Percentiles rank a stretch among this genome's conserved stretches.
These are phyloP conservation scores for Andrena flavipes DNA, from an alignment of 2,888 invertebrate species.

Conservation along the genomic window DNA sequence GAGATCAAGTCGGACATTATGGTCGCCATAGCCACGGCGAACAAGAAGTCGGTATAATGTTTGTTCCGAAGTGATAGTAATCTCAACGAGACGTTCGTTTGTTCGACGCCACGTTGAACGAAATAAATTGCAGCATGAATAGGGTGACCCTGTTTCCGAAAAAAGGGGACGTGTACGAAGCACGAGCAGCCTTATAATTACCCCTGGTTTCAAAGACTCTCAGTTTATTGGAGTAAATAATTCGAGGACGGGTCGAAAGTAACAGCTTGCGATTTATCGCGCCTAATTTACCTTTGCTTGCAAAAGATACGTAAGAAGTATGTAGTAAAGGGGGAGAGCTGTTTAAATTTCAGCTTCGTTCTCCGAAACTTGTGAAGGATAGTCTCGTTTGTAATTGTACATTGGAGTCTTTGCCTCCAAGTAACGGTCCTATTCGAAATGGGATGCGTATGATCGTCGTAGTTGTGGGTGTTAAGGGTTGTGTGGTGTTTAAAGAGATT, in stretches of 20 bases:
- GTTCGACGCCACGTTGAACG: slow-evolving; percentile 33
- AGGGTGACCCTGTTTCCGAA: slow-evolving; percentile 21
- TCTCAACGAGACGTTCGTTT: slow-evolving; percentile 41
- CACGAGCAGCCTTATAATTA: slow-evolving; percentile 10
- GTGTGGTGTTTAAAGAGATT: slow-evolving; percentile 17
- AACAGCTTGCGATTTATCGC: not conserved
- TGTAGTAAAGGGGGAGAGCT: slow-evolving; percentile 15
- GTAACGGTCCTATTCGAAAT: slow-evolving; percentile 39
- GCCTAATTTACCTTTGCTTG: not conserved
- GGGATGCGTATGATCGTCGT: slow-evolving; percentile 17
- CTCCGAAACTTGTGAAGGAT: slow-evolving; percentile 21
- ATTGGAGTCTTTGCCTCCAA: slow-evolving; percentile 9
- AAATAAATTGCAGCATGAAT: slow-evolving; percentile 25
- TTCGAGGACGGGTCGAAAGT: not conserved
- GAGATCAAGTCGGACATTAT: slow-evolving; percentile 86
- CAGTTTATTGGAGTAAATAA: slow-evolving; percentile 34
- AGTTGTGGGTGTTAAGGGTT: slow-evolving; percentile 10
- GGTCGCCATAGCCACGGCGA: slow-evolving; percentile 42
- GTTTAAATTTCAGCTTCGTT: not conserved
- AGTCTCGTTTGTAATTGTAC: slow-evolving; percentile 40
- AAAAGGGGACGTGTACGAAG: not conserved
- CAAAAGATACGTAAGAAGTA: slow-evolving; percentile 3
- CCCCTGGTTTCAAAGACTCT: slow-evolving; percentile 11
- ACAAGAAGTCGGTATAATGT: slow-evolving; percentile 33
- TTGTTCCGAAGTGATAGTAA: slow-evolving; percentile 22